These are phyloP conservation scores for Teleopsis dalmanni DNA, from an alignment of 1,140 invertebrate species.

Conservation along the genomic window DNA sequence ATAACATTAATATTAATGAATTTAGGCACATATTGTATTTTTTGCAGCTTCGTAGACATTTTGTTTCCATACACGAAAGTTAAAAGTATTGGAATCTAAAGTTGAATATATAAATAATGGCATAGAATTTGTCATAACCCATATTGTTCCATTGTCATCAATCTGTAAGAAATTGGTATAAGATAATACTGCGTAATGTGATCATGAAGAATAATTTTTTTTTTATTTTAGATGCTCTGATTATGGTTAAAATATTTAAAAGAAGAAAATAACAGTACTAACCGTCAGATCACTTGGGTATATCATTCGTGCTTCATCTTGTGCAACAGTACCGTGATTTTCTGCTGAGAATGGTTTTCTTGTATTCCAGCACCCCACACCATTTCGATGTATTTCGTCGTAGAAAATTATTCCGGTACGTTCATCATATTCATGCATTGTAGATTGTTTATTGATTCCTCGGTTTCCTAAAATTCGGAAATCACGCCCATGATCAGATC, in stretches of 20 bases:
- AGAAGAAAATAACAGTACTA: constrained; percentile 7
- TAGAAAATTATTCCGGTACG: constrained; percentile 56
- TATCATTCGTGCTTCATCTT: constrained; percentile 52
- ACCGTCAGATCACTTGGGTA: constrained; percentile 52
- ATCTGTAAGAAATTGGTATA: constrained; percentile 36
- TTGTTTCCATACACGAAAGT: constrained; percentile 51
- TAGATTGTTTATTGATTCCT: constrained; percentile 53
- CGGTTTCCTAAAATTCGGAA: constrained; percentile 52
- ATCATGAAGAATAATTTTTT: not conserved
- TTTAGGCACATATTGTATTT: constrained; percentile 25
- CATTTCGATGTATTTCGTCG: constrained; percentile 57
- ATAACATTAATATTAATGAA: too few species aligned
- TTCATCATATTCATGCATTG: constrained; percentile 54
- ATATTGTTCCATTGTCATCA: constrained; percentile 49
- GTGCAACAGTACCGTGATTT: constrained; percentile 52
- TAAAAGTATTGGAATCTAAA: constrained; percentile 50
- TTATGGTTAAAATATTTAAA: not conserved
- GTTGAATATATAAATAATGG: constrained; percentile 53
- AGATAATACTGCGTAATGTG: not conserved
- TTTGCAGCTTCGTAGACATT: constrained; percentile 21
- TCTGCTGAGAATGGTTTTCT: constrained; percentile 46
- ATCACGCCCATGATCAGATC: constrained; percentile 53
- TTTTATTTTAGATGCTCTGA: not conserved
- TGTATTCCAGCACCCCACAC: constrained; percentile 64
- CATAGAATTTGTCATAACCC: constrained; percentile 54